A percentile compares a stretch with the other conserved stretches of the same genome.
Evolutionary conservation across 2,797 vertebrate genomes (phyloP).

Genomic region (Oceanodroma leucorhoa): DNA sequence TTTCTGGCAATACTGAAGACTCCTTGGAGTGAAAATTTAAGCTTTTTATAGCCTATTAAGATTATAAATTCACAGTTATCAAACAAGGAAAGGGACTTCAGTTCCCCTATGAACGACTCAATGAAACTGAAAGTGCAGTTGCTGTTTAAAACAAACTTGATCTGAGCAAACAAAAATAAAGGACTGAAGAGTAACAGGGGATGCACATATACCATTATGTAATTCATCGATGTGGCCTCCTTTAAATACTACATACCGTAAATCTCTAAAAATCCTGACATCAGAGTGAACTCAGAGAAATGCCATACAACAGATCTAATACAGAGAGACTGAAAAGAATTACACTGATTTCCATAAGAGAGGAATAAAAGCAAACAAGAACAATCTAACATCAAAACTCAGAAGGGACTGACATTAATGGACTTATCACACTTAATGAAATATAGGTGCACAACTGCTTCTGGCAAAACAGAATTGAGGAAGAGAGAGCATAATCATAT

Average conservation of each 20-base stretch:
- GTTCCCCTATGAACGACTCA: not conserved
- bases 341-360: not conserved
- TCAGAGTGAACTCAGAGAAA: not conserved
- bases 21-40: conserved; percentile 15
- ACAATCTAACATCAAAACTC: not conserved
- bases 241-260: not conserved
- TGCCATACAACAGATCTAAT: not conserved
- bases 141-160: not conserved
- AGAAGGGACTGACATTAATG: not conserved
- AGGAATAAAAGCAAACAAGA: not conserved
- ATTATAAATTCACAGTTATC: not conserved
- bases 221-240: not conserved
- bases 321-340: not conserved
- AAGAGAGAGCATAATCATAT: not conserved
- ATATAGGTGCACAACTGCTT: not conserved
- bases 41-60: conserved; percentile 21
- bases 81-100: not conserved
- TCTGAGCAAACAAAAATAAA: not conserved
- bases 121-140: not conserved
- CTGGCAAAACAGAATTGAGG: not conserved
- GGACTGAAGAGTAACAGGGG: not conserved
- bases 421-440: not conserved
- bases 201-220: not conserved
- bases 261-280: not conserved
- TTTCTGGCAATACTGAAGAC: conserved; percentile 25